phyloP scores from a whole-genome alignment of 2,113 vertebrate species.

The Caranx ignobilis region DNA sequence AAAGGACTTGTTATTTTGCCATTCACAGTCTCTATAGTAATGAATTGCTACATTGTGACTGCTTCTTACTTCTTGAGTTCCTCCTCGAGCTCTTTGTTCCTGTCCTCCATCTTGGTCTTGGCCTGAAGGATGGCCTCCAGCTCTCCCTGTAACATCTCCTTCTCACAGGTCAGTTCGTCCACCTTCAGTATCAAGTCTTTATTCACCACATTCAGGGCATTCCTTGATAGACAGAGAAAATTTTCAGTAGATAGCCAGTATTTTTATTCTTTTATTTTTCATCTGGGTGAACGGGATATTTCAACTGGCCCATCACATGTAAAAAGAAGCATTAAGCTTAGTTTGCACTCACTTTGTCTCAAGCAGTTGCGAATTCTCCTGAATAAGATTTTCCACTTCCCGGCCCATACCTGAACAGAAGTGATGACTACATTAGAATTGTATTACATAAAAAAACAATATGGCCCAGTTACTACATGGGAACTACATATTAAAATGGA shows the following conservation, averaged over 20 bases:
- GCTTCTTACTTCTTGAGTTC: constrained; percentile 91
- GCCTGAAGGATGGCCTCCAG: constrained; percentile 91
- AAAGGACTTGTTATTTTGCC: not conserved
- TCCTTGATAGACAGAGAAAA: constrained; percentile 81
- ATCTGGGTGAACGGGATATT: not conserved
- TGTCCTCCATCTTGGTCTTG: constrained; percentile 91
- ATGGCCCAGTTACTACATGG: constrained; percentile 31
- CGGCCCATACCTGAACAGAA: constrained; percentile 94
- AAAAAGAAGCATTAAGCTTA: not conserved
- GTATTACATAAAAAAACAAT: not conserved
- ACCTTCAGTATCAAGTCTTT: constrained; percentile 97
- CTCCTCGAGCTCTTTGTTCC: constrained; percentile 93
- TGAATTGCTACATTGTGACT: too few relatives aligned
- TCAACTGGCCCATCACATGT: not conserved
- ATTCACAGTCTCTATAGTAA: not conserved
- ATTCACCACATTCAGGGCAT: constrained; percentile 98
- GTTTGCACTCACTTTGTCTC: constrained; percentile 94
- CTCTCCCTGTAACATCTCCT: constrained; percentile 94
- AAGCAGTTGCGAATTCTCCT: constrained; percentile 97
- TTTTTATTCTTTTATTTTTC: not conserved
- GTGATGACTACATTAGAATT: not conserved
- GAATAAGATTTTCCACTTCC: constrained; percentile 97
- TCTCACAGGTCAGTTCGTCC: constrained; percentile 95
- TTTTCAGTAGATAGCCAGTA: not conserved
- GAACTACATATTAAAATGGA: constrained; percentile 36